These are phyloP conservation scores for Norana najaformis DNA, from an alignment of 2,888 invertebrate genomes.

Conservation along the genomic window DNA sequence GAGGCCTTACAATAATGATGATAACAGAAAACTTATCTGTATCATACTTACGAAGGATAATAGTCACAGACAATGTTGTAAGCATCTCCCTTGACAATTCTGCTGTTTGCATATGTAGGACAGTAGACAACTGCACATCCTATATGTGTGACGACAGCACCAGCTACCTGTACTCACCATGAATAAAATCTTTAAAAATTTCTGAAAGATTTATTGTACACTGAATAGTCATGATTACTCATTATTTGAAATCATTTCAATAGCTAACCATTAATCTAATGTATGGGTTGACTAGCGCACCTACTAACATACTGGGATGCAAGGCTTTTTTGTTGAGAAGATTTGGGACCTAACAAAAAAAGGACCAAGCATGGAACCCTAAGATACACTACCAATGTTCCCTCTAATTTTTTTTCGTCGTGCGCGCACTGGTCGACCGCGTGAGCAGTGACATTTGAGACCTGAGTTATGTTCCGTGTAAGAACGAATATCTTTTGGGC, in stretches of 20 bases:
- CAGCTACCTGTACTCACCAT: background rate
- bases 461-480: too few species aligned
- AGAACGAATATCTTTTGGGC: too few species aligned
- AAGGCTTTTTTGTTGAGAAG: too few species aligned
- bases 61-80: background rate
- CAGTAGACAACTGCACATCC: slow-evolving; percentile 13
- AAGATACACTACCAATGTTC: too few species aligned
- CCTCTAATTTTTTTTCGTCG: too few species aligned
- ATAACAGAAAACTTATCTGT: background rate
- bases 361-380: too few species aligned
- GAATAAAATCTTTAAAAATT: background rate
- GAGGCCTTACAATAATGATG: background rate
- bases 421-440: too few species aligned
- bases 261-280: background rate
- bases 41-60: slow-evolving; percentile 13
- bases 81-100: background rate
- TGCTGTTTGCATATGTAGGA: background rate
- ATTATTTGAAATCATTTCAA: background rate
- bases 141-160: background rate
- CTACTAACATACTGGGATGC: too few species aligned
- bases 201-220: background rate
- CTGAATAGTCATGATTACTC: background rate
- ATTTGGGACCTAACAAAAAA: too few species aligned
- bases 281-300: background rate
- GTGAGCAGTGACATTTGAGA: too few species aligned